Evolutionary conservation across 2,888 invertebrate species (phyloP), one percentile per base, ranked within the genome.

Genomic region (Drosophila fulvimacula): DNA sequence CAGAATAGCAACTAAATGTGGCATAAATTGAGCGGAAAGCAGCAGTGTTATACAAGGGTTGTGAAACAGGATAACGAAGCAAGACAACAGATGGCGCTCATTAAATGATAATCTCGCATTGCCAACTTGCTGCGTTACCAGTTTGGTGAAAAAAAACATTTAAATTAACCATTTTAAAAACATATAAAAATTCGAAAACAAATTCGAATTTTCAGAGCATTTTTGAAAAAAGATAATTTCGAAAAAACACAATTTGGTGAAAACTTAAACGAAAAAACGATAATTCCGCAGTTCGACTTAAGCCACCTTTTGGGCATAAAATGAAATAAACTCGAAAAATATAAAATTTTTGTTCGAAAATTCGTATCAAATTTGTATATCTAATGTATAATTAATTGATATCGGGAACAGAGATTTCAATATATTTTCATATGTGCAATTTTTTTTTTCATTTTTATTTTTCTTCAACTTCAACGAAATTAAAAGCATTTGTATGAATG

Each of bases 31-130:
- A 3, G 5, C 9, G n/a, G n/a, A 1, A 1, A 5, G 15, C 27
- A 24, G 15, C 42, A 2, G 5, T 67, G 38, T 52, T 67, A 52
- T 44, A 66, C 30, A 24, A 0, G 10, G 65, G 65, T 65, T 65
- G 44, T 7, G 10, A 55, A 68, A 38, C 32, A 68, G 56, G 65
- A 68, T 65, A 38, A 30, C 5, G 0, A 1, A 2, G 15, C 6
- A 1, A 7, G 17, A 11, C 67, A 13, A 30, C 17, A 65, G 65
- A 32, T 44, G 68, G 56, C 64, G 64, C 42, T 10, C 3, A 0
- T 1, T 17, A 32, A 32, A 7, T 7, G 30, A 3, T 13, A 6
- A 7, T 2, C 10, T 10, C 15, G 46, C n/a, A 30, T 30, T 46
- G 46, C 46, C 46, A 46, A 46, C 46, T 5, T 21, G 21, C 21